Evolutionary conservation across 1,140 invertebrate species (phyloP), one percentile per base, ranked within the genome.

Genomic region (Theocolax elegans): DNA sequence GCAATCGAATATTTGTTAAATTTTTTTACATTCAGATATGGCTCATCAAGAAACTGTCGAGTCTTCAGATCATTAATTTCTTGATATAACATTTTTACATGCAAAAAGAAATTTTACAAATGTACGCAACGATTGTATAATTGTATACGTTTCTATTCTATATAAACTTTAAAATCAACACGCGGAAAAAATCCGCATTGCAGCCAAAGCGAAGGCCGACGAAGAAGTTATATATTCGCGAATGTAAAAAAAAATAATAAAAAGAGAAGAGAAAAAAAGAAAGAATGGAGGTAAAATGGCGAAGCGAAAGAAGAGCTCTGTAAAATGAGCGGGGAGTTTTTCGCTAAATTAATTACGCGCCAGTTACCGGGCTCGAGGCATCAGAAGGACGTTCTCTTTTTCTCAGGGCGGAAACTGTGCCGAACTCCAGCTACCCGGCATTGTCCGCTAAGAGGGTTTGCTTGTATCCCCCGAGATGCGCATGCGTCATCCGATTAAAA

Each of bases 401-500:
- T 76, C 75, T 77, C 72, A 68, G 71, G 72, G 53, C 58, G 74
- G 65, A 74, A 73, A 76, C 73, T 76, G 72, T 71, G 62, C 58
- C 49, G 51, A 44, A 49, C 51, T 54, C n/a, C 23, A 38, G 29
- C 46, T 44, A 17, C 29, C 17, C n/a, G n/a, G n/a, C 63, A 65
- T 73, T 72, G 71, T 75, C 74, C 77, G 76, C 78, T 86, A 86
- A 86, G 85, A 85, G 85, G 85, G 84, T 86, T 86, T 86, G 82
- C 85, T 85, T 86, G 85, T 86, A 85, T 85, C 84, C 83, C 84
- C 63, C 49, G 84, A 86, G 85, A 86, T 81, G 83, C 83, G 84
- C 83, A 85, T 85, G 83, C 83, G 84, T 86, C 85, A 86, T 86
- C 85, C 83, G 85, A 86, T 86, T 86, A 86, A 86, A 85, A 85